These are phyloP conservation scores for Limulus polyphemus DNA, from an alignment of 2,888 invertebrate genomes.

Conservation along the genomic window DNA sequence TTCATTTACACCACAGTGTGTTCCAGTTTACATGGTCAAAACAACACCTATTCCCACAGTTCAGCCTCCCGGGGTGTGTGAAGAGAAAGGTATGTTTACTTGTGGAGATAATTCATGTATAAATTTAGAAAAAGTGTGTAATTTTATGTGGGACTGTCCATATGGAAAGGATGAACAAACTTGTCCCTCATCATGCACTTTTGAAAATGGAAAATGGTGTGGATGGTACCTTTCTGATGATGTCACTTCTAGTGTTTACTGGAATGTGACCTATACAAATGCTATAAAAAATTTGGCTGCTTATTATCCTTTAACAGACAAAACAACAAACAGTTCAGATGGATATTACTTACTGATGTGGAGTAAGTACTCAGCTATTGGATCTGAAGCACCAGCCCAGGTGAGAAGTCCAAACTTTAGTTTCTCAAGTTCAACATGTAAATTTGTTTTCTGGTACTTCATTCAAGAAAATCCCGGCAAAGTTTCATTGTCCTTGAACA, in stretches of 20 bases:
- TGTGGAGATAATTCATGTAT: slow-evolving; percentile 21
- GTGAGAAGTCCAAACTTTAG: slow-evolving; percentile 12
- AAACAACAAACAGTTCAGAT: slow-evolving; percentile 11
- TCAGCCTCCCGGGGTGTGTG: slow-evolving; percentile 14
- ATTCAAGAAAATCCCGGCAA: neutral
- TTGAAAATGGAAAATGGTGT: slow-evolving; percentile 15
- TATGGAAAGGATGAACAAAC: slow-evolving; percentile 20
- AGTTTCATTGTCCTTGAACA: neutral
- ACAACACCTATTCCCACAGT: slow-evolving; percentile 18
- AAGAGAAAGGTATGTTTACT: slow-evolving; percentile 9
- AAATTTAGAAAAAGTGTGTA: slow-evolving; percentile 13
- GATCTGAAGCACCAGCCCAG: slow-evolving; percentile 5
- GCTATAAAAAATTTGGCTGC: slow-evolving; percentile 2
- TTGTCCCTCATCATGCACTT: slow-evolving; percentile 20
- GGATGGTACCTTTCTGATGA: slow-evolving; percentile 10
- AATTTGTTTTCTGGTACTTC: slow-evolving; percentile 13
- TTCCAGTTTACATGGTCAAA: slow-evolving; percentile 12
- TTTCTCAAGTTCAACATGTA: slow-evolving; percentile 11
- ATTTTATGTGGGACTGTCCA: slow-evolving; percentile 20
- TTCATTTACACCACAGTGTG: slow-evolving; percentile 18
- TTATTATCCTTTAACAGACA: slow-evolving; percentile 9
- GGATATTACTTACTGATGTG: slow-evolving; percentile 17
- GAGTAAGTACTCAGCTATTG: neutral
- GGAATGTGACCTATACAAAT: slow-evolving; percentile 14
- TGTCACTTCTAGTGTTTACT: slow-evolving; percentile 7